Evolutionary conservation across 1,140 invertebrate species (phyloP).

Genomic region (Zaprionus ghesquierei): DNA sequence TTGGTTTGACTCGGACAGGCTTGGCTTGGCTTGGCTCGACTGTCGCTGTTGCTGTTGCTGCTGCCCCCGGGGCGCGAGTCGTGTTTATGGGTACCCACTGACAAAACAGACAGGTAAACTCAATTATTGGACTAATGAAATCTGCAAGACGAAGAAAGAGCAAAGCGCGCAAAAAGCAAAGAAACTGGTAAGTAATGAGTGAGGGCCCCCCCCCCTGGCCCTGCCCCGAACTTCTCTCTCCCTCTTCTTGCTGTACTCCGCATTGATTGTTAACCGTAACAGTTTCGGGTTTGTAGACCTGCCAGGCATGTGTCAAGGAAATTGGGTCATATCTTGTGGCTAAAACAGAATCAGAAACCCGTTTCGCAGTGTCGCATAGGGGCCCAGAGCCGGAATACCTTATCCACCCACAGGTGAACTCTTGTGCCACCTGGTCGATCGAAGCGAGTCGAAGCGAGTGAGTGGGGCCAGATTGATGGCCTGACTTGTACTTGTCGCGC

Average conservation of each 20-base stretch:
- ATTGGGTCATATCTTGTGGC: slow-evolving; percentile 64
- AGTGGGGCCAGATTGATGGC: slow-evolving; percentile 51
- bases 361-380: slow-evolving; percentile 46
- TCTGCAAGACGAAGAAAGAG: slow-evolving; percentile 45
- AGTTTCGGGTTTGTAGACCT: slow-evolving; percentile 74
- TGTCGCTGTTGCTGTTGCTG: slow-evolving; percentile 8
- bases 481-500: slow-evolving; percentile 1
- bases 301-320: slow-evolving; percentile 79
- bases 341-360: slow-evolving; percentile 59
- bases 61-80: slow-evolving; percentile 58
- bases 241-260: slow-evolving; percentile 18
- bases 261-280: slow-evolving; percentile 79
- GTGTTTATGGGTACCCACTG: slow-evolving; percentile 63
- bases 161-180: slow-evolving; percentile 1
- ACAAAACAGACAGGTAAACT: slow-evolving; percentile 73
- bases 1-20: slow-evolving; percentile 3
- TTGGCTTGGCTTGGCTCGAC: slow-evolving; percentile 34
- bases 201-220: slow-evolving; percentile 25
- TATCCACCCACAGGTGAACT: slow-evolving; percentile 70
- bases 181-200: slow-evolving; percentile 53
- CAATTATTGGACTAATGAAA: slow-evolving; percentile 79
- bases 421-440: slow-evolving; percentile 55
- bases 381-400: too few relatives aligned
- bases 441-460: slow-evolving; percentile 28
- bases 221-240: neutral